These are phyloP conservation scores for Dasysyrphus albostriatus DNA, from an alignment of 2,888 invertebrate genomes.

Conservation along the genomic window DNA sequence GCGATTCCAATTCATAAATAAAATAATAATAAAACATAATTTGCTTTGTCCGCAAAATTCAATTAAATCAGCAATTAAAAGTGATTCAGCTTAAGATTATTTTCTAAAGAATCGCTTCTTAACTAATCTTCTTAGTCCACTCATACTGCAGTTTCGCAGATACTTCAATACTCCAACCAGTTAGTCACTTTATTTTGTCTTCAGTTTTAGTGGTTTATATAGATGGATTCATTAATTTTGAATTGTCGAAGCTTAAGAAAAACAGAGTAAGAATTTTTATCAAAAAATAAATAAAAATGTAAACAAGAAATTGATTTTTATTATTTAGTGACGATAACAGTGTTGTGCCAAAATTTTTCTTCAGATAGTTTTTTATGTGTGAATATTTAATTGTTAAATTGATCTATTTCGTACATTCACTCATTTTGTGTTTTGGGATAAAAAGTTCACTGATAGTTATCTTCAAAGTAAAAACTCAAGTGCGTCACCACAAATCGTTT, in stretches of 20 bases:
- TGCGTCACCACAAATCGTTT: no score
- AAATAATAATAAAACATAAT: neutral
- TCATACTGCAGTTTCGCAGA: conserved; percentile 7
- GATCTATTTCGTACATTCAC: no score
- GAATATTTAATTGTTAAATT: no score
- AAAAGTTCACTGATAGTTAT: no score
- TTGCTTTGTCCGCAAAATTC: conserved; percentile 17
- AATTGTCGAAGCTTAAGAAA: no score
- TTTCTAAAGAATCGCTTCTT: conserved; percentile 31
- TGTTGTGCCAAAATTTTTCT: neutral
- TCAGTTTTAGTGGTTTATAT: no score
- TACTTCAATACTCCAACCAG: conserved; percentile 8
- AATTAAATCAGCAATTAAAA: conserved; percentile 27
- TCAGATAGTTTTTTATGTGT: neutral
- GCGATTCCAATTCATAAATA: neutral
- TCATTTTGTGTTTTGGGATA: no score
- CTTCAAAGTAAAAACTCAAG: no score
- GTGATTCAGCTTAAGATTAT: conserved; percentile 15
- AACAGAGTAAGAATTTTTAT: no score
- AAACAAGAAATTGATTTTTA: no score
- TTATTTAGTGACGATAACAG: neutral
- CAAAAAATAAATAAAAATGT: no score
- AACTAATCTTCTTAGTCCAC: conserved; percentile 16
- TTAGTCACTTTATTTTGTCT: conserved; percentile 27
- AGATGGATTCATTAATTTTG: no score